Conservation (phyloP, 1,140 invertebrate species). For the Calycopis cecrops region DNA sequence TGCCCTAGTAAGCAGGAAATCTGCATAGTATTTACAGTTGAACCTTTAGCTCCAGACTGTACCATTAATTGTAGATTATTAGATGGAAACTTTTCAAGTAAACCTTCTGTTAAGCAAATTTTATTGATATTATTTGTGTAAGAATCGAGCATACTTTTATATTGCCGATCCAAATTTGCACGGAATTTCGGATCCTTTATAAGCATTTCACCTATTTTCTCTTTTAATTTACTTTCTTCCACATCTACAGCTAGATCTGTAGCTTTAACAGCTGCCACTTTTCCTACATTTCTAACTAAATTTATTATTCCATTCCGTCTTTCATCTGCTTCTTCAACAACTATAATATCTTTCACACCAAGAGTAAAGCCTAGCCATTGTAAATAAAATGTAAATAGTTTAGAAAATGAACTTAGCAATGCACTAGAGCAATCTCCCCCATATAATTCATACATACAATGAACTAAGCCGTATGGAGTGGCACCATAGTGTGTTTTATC, state of each 20-base stretch:
- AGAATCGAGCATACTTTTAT: constrained; percentile 88
- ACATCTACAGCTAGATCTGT: constrained; percentile 80
- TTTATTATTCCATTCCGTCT: constrained; percentile 84
- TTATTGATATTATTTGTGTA: constrained; percentile 94
- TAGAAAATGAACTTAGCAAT: constrained; percentile 91
- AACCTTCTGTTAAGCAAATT: constrained; percentile 86
- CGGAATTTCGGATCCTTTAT: constrained; percentile 86
- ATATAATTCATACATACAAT: constrained; percentile 96
- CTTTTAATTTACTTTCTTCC: constrained; percentile 75
- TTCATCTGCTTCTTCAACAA: constrained; percentile 82
- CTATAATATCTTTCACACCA: constrained; percentile 95
- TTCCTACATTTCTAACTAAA: constrained; percentile 79
- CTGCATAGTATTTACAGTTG: constrained; percentile 96
- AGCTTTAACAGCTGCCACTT: constrained; percentile 81
- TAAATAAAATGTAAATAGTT: constrained; percentile 93
- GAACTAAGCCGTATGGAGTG: constrained; percentile 94
- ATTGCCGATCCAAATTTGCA: constrained; percentile 86
- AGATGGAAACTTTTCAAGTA: constrained; percentile 91
- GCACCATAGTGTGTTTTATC: constrained; percentile 98
- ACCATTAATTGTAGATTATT: constrained; percentile 99
- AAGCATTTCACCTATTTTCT: constrained; percentile 83
- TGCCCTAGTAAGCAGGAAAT: constrained; percentile 98
- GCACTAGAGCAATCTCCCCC: constrained; percentile 88
- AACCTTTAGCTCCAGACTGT: constrained; percentile 98
- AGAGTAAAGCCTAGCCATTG: constrained; percentile 95